These are phyloP conservation scores for Euschistus heros DNA, from an alignment of 1,140 invertebrate genomes.

Conservation along the genomic window DNA sequence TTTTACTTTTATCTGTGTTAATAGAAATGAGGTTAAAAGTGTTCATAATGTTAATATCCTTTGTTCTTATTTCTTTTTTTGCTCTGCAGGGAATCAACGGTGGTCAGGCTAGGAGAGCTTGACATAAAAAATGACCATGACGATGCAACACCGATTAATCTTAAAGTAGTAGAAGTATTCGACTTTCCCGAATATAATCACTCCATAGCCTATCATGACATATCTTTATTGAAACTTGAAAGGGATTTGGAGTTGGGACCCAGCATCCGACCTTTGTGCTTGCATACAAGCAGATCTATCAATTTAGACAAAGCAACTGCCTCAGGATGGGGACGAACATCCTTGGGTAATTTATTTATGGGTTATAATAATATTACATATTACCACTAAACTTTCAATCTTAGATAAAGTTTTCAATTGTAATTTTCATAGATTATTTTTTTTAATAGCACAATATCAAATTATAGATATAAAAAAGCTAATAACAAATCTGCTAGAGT, in stretches of 20 bases:
- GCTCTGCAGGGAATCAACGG: conserved; percentile 29
- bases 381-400: too few relatives aligned
- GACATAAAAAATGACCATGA: conserved; percentile 38
- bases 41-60: too few relatives aligned
- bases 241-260: conserved; percentile 37
- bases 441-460: too few relatives aligned
- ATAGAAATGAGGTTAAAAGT: too few relatives aligned
- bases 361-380: not conserved
- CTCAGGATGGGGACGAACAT: conserved; percentile 21
- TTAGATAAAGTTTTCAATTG: too few relatives aligned
- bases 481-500: too few relatives aligned
- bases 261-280: conserved; percentile 43
- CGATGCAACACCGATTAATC: conserved; percentile 36
- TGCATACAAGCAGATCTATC: conserved; percentile 25
- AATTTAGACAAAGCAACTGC: not conserved
- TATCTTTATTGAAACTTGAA: conserved; percentile 42
- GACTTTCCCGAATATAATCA: conserved; percentile 40
- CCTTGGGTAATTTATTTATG: conserved; percentile 2
- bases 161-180: conserved; percentile 33
- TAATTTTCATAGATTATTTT: too few relatives aligned
- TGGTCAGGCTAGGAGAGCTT: conserved; percentile 42
- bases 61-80: not conserved
- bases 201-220: conserved; percentile 42
- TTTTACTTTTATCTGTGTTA: too few relatives aligned
- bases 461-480: too few relatives aligned